A percentile compares a stretch with the other conserved stretches of the same genome.
These are phyloP conservation scores for Aramus guarauna DNA, from an alignment of 2,113 vertebrate species.

Conservation along the genomic window DNA sequence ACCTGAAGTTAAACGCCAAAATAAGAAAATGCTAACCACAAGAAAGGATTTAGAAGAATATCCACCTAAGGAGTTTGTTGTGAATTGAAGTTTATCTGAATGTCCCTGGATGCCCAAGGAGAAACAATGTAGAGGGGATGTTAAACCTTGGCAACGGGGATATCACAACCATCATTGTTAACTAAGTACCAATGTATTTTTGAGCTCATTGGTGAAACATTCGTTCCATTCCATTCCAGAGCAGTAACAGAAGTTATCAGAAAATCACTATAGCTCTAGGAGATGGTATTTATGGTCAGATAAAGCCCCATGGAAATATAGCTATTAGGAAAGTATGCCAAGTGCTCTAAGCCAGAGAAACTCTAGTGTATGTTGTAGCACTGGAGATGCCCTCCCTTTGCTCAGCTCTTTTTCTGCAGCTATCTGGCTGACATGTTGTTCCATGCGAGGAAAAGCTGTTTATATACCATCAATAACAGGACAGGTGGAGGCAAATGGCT, in stretches of 20 bases:
- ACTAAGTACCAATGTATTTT: not conserved
- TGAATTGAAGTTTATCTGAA: not conserved
- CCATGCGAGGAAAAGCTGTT: not conserved
- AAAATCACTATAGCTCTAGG: not conserved
- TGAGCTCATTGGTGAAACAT: not conserved
- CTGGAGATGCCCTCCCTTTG: not conserved
- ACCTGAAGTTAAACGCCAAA: not conserved
- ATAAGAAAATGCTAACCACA: not conserved
- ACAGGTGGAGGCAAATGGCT: slow-evolving; percentile 21
- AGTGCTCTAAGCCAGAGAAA: not conserved
- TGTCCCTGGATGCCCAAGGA: not conserved
- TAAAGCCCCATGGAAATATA: not conserved
- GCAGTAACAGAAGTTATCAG: not conserved
- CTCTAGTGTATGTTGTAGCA: not conserved
- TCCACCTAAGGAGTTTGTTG: not conserved
- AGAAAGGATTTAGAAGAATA: not conserved
- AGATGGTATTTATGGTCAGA: not conserved
- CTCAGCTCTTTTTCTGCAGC: not conserved
- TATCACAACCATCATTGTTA: not conserved
- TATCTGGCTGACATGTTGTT: not conserved
- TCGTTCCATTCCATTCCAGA: not conserved
- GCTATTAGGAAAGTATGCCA: not conserved
- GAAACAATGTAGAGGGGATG: not conserved
- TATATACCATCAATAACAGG: not conserved
- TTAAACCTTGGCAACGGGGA: not conserved